Base-by-base conservation (phyloP, 2,797 vertebrate genomes). In the Alectoris magna region DNA sequence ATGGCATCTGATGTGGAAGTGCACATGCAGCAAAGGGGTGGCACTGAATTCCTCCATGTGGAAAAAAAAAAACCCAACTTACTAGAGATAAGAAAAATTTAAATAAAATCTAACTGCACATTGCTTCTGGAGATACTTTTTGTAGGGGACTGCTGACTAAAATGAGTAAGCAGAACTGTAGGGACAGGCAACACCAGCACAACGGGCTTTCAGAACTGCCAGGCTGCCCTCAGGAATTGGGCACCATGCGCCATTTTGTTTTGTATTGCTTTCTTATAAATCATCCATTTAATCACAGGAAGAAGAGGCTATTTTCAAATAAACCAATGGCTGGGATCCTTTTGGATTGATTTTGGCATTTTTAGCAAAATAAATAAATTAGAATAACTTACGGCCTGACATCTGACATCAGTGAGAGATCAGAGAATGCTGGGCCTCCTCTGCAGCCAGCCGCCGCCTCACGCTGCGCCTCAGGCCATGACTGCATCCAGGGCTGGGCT, bases 391-490 rank as follows among this genome's bases (percentile, higher is more conserved):
- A 29, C 3, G 0, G 10, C 27, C 38, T 46, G 49, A 38, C 60
- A 22, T 46, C 18, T 1, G 2, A 4, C 14, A 36, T 36, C 6
- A 5, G 14, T 0, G 3, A 16, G 48, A 66, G 15, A 14, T 8
- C 0, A 0, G 22, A 0, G 0, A 49, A 14, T 0, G 0, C 5
- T 71, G 49, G 11, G 15, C 21, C 14, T 44, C 26, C 16, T 41
- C 6, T 16, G 14, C 64, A 75, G 34, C 3, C 36, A 18, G n/a
- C 64, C 2, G 9, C 15, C 0, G 0, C 56, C 64, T 46, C 38
- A 21, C 60, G 31, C 2, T 0, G 0, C 0, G 0, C 19, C 17
- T 8, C 19, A 1, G 19, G 15, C 1, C 0, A 4, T 0, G 2
- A 36, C 67, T 0, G 0, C 19, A 1, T 6, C 0, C 0, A 2